Conservation (phyloP, 2,113 vertebrate species). For the Aythya baeri region DNA sequence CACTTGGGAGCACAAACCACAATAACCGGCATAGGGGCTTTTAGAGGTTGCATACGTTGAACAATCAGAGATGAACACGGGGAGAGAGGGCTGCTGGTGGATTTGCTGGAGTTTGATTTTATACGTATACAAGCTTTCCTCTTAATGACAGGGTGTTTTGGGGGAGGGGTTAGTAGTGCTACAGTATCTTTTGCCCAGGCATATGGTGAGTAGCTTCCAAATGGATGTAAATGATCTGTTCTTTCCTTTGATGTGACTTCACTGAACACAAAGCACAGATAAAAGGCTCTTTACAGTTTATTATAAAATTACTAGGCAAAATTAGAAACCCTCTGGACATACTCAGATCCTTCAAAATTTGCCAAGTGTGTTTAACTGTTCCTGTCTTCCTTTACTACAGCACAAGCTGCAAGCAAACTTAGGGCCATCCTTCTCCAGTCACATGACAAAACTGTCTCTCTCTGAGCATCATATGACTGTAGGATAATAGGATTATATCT, state of each 20-base stretch:
- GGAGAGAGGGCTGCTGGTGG: neutral
- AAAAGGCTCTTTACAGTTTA: slow-evolving; percentile 26
- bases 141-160: neutral
- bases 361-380: neutral
- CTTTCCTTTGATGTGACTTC: slow-evolving; percentile 30
- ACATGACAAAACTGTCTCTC: neutral
- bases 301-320: slow-evolving; percentile 20
- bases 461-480: neutral
- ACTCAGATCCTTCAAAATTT: neutral
- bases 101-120: neutral
- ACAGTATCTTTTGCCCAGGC: neutral
- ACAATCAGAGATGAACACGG: neutral
- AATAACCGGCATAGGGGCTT: neutral
- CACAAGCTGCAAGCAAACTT: neutral
- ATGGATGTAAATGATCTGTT: neutral
- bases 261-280: neutral
- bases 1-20: neutral
- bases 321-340: neutral
- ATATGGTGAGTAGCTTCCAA: neutral
- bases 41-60: neutral
- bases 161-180: neutral
- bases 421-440: neutral
- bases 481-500: neutral
- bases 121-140: neutral
- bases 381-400: neutral